A percentile compares a stretch with the other conserved stretches of the same genome.
phyloP scores from a whole-genome alignment of 2,888 invertebrate species.

The Pseudococcus viburni region DNA sequence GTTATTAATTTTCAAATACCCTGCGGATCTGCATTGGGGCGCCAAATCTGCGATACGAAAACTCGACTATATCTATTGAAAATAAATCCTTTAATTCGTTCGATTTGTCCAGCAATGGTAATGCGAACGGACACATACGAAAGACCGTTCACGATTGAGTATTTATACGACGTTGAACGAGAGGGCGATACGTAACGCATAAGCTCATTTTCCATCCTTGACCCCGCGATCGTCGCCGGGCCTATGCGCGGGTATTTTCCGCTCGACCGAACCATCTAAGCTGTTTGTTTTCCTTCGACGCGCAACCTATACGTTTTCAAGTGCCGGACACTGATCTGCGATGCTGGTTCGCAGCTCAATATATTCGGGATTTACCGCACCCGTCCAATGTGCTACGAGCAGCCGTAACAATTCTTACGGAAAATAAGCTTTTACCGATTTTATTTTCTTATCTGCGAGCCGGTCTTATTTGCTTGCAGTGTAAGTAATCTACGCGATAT shows the following conservation, averaged over 20 bases:
- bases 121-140: neutral
- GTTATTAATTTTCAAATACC: neutral
- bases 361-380: neutral
- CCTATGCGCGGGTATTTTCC: neutral
- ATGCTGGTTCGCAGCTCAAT: constrained; percentile 11
- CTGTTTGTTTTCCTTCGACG: constrained; percentile 43
- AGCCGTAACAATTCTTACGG: constrained; percentile 55
- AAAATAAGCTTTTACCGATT: constrained; percentile 58
- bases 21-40: neutral
- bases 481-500: too few relatives aligned
- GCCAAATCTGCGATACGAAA: neutral
- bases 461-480: too few relatives aligned
- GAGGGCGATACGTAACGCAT: neutral
- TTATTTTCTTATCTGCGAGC: constrained; percentile 30
- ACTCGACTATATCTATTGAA: neutral
- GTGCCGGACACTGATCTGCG: neutral
- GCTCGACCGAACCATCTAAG: constrained; percentile 5
- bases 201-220: neutral
- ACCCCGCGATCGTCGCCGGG: neutral
- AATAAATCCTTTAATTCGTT: constrained; percentile 35
- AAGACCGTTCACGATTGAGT: neutral
- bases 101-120: neutral
- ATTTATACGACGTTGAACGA: neutral
- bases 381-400: neutral
- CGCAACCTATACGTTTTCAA: neutral